A percentile compares a stretch with the other conserved stretches of the same genome.
These are phyloP conservation scores for Craniophora ligustri DNA, from an alignment of 2,888 invertebrate genomes.

Conservation along the genomic window DNA sequence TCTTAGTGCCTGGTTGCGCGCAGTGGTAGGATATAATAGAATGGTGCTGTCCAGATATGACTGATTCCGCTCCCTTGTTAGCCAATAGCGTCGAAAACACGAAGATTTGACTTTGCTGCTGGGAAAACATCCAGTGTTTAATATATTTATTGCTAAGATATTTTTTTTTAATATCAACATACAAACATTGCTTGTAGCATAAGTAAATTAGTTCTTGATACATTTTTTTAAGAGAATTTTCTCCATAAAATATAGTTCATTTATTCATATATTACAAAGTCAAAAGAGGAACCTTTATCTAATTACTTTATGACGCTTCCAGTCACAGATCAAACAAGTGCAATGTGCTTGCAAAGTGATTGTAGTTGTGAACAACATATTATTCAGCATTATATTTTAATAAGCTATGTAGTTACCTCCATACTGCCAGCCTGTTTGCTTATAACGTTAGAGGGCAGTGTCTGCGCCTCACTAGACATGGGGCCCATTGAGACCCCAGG, in stretches of 20 bases:
- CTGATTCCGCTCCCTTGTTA: conserved; percentile 98
- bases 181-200: too few species aligned
- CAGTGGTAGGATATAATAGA: conserved; percentile 98
- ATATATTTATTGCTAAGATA: conserved; percentile 39
- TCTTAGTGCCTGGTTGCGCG: conserved; percentile 98
- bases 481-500: conserved; percentile 83
- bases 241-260: too few species aligned
- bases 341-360: too few species aligned
- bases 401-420: conserved; percentile 89
- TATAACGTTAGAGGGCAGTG: conserved; percentile 93
- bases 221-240: too few species aligned
- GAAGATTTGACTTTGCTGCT: conserved; percentile 99
- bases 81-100: conserved; percentile 98
- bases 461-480: conserved; percentile 91
- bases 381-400: conserved; percentile 24
- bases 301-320: too few species aligned
- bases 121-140: conserved; percentile 87
- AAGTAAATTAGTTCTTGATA: too few species aligned
- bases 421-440: conserved; percentile 93
- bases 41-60: conserved; percentile 95
- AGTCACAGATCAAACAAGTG: too few species aligned
- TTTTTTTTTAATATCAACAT: too few species aligned
- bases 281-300: too few species aligned
- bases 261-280: too few species aligned
- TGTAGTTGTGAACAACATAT: too few species aligned